Percentiles rank a stretch among this genome's conserved stretches.
phyloP scores from a whole-genome alignment of 2,797 vertebrate genomes.

The Myotis daubentonii region DNA sequence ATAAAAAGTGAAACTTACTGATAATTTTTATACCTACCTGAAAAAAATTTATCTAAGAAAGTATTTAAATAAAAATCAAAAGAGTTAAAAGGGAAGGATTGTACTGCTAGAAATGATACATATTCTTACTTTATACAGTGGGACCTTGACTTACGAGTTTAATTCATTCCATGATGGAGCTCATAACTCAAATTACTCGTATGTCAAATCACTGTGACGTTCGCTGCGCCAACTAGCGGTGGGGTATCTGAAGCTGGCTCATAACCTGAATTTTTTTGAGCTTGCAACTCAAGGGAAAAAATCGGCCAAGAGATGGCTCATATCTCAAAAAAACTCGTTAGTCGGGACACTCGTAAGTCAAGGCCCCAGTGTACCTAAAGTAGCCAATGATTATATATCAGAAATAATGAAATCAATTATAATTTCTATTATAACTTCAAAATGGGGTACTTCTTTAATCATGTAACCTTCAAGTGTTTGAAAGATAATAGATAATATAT shows the following conservation, averaged over 20 bases:
- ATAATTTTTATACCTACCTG: not conserved
- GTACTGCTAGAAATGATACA: not conserved
- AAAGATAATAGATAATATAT: not conserved
- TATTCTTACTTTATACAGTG: not conserved
- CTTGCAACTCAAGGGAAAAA: too few species aligned
- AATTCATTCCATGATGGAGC: too few species aligned
- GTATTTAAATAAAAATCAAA: constrained; percentile 35
- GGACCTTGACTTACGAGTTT: too few species aligned
- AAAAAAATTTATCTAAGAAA: constrained; percentile 23
- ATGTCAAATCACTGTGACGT: too few species aligned
- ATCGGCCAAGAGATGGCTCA: too few species aligned
- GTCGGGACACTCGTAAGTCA: too few species aligned
- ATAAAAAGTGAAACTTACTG: not conserved
- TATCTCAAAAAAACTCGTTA: too few species aligned
- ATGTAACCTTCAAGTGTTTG: not conserved
- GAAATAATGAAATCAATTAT: not conserved
- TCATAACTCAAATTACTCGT: too few species aligned
- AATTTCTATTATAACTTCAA: constrained; percentile 49
- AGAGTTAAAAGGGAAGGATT: not conserved
- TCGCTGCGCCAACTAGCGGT: too few species aligned
- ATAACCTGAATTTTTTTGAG: too few species aligned
- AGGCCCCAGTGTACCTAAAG: not conserved
- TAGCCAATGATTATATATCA: not conserved
- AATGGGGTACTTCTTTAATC: not conserved
- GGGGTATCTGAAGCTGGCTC: too few species aligned